A percentile compares a stretch with the other conserved stretches of the same genome.
Conservation (phyloP, 2,797 vertebrate genomes). For the Corythornis leucogaster region DNA sequence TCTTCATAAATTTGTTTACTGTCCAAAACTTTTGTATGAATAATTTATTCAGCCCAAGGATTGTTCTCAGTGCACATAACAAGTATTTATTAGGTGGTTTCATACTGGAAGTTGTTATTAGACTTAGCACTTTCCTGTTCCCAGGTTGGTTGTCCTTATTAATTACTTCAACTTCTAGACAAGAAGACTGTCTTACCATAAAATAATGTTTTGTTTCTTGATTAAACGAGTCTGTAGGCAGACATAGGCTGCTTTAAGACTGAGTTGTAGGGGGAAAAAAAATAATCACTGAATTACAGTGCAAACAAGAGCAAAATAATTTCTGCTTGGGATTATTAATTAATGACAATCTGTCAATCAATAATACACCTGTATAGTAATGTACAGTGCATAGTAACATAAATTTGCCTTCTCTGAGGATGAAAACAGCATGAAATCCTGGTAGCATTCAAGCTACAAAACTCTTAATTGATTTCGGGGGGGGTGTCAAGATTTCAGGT, state of each 20-base stretch:
- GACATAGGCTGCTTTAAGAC: neutral
- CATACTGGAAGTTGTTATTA: slow-evolving; percentile 42
- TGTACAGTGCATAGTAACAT: neutral
- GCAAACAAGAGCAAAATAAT: neutral
- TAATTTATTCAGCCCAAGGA: slow-evolving; percentile 64
- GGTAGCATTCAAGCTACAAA: neutral
- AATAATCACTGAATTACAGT: neutral
- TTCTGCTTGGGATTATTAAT: neutral
- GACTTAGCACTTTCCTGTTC: slow-evolving; percentile 23
- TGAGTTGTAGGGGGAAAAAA: neutral
- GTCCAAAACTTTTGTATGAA: slow-evolving; percentile 57
- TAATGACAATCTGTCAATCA: neutral
- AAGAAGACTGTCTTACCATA: neutral
- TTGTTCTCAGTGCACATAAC: slow-evolving; percentile 48
- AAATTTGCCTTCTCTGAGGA: neutral
- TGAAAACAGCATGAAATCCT: neutral
- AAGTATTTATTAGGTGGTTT: slow-evolving; percentile 59
- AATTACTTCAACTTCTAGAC: slow-evolving; percentile 36
- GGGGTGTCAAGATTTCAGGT: neutral
- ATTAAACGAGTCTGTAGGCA: neutral
- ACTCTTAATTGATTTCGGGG: neutral
- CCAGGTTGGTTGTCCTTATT: slow-evolving; percentile 36
- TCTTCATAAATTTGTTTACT: slow-evolving; percentile 65
- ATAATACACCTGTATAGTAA: neutral
- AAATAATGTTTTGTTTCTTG: slow-evolving; percentile 18